Base-by-base conservation (phyloP, 1,140 invertebrate species). In the Lamellibrachia luymesi region DNA sequence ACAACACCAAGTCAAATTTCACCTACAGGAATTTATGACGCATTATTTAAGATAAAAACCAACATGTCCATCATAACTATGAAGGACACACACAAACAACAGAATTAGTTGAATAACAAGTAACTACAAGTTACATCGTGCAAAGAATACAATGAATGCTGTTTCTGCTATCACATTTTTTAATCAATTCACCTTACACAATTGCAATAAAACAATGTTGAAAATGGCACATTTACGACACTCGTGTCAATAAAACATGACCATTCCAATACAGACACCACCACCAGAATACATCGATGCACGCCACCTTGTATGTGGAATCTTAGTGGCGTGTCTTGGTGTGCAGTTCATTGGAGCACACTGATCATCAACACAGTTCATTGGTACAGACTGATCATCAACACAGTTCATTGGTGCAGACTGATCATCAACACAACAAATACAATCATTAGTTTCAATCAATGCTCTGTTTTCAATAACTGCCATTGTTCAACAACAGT, bases 151-250 rank as follows among this genome's bases (percentile, higher is more conserved):
- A 80, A 22, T 80, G 8, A 80, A 80, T 56, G 52, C 64, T 22
- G 64, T 80, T 22, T 80, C 64, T 80, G 64, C 5, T 80, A 80
- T 80, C 64, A 80, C 64, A 22, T 80, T 80, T 80, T 80, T 80
- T 80, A 80, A 80, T 80, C 64, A 80, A 80, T 80, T 80, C 64
- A 80, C 64, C 64, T 80, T 80, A 80, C 64, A 80, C 64, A 80
- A 80, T 80, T 22, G 64, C 64, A 80, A 80, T 80, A 80, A 80
- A 80, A 80, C 64, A 80, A 2, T 80, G 64, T 80, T 80, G 64
- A 80, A 80, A 80, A 80, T 80, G 64, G 64, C 64, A 80, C 17
- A 80, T 80, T 80, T 22, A 80, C 64, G 64, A 80, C 64, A 80
- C 64, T 10, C 13, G 25, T 80, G 64, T 22, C 64, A 22, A 80